Evolutionary conservation across 1,140 invertebrate genomes (phyloP).

Genomic region (Drosophila rufa): DNA sequence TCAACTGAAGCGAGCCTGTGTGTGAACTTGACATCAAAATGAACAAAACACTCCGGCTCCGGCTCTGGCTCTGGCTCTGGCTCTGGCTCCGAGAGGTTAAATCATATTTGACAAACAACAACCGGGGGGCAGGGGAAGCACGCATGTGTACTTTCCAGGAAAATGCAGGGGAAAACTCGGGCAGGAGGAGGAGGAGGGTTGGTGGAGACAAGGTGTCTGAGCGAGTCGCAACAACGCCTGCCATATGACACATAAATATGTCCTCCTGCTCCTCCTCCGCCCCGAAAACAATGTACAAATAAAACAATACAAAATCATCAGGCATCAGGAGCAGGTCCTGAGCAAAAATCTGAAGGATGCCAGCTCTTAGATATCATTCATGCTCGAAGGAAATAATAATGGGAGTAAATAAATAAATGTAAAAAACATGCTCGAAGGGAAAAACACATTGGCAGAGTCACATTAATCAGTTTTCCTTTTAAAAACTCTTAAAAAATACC

Average conservation of each 20-base stretch:
- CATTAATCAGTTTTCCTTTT: too few species aligned
- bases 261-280: slow-evolving; percentile 14
- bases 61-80: slow-evolving; percentile 2
- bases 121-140: slow-evolving; percentile 21
- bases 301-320: slow-evolving; percentile 62
- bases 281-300: slow-evolving; percentile 60
- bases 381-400: neutral
- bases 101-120: slow-evolving; percentile 74
- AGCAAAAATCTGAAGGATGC: neutral
- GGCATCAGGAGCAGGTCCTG: slow-evolving; percentile 31
- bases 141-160: slow-evolving; percentile 54
- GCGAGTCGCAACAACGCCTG: slow-evolving; percentile 43
- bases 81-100: slow-evolving; percentile 38
- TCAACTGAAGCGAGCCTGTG: slow-evolving; percentile 55
- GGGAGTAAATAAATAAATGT: neutral
- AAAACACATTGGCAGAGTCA: too few species aligned
- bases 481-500: too few species aligned
- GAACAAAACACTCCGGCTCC: slow-evolving; percentile 37
- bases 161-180: slow-evolving; percentile 43
- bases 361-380: slow-evolving; percentile 15
- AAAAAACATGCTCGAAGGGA: neutral
- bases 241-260: slow-evolving; percentile 58
- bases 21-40: slow-evolving; percentile 71
- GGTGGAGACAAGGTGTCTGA: slow-evolving; percentile 54
- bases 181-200: neutral